Percentiles rank a stretch among this genome's conserved stretches.
Evolutionary conservation across 1,140 invertebrate genomes (phyloP).

Genomic region (Eufriesea mexicana): DNA sequence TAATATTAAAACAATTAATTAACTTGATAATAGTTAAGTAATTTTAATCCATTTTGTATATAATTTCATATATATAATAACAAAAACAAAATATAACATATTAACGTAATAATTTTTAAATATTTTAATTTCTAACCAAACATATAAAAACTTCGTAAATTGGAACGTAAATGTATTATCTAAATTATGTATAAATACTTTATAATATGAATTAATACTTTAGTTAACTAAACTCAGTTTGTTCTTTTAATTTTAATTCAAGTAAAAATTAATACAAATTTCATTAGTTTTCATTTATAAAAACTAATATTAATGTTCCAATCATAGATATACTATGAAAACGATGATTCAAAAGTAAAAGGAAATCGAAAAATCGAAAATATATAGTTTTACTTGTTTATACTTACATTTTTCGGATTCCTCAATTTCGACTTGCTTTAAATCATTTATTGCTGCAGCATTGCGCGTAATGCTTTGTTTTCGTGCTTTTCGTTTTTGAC

Average conservation of each 20-base stretch:
- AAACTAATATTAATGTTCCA: background rate
- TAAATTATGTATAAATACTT: background rate
- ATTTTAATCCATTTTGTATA: constrained; percentile 2
- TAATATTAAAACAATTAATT: constrained; percentile 54
- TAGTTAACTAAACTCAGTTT: background rate
- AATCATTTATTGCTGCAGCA: constrained; percentile 66
- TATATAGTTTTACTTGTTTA: background rate
- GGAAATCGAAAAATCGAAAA: constrained; percentile 1
- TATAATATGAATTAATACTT: background rate
- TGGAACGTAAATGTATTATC: background rate
- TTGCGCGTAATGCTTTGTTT: constrained; percentile 89
- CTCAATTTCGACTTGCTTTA: constrained; percentile 64
- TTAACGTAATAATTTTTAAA: constrained; percentile 6
- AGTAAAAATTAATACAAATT: background rate
- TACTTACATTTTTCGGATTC: constrained; percentile 75
- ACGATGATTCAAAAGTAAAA: background rate
- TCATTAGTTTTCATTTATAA: background rate
- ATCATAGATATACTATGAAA: background rate
- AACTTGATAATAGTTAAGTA: constrained; percentile 26
- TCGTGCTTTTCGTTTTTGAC: constrained; percentile 90
- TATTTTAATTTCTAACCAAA: constrained; percentile 1
- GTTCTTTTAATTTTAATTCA: background rate
- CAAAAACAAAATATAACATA: background rate
- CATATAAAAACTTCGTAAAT: background rate
- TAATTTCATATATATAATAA: background rate